phyloP scores from a whole-genome alignment of 2,113 vertebrate genomes.

The Meles meles region DNA sequence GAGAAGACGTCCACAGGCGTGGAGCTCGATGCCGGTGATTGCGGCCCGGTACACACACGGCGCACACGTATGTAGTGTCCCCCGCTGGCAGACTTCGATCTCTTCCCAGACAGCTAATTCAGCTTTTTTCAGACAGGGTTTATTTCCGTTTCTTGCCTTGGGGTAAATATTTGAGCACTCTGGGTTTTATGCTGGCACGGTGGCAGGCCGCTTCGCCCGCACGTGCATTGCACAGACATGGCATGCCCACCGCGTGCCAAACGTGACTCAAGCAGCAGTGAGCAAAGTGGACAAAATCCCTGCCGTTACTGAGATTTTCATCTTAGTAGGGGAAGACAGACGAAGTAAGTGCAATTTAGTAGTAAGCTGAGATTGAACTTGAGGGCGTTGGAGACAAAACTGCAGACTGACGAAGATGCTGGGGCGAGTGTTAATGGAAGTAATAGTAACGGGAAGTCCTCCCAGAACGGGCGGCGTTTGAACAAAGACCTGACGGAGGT shows the following conservation, averaged over 20 bases:
- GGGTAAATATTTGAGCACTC: neutral
- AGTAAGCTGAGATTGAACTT: neutral
- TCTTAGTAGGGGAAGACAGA: neutral
- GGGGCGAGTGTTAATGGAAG: neutral
- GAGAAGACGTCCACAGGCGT: neutral
- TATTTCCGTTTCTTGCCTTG: neutral
- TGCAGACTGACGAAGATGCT: neutral
- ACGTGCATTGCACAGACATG: neutral
- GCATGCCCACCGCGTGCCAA: neutral
- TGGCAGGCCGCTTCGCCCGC: neutral
- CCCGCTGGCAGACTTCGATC: neutral
- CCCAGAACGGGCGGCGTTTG: neutral
- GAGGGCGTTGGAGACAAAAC: neutral
- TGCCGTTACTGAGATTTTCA: neutral
- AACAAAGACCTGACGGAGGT: neutral
- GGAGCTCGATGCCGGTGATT: neutral
- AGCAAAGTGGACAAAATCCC: neutral
- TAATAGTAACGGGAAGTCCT: neutral
- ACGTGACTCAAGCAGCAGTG: neutral
- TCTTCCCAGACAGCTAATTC: neutral
- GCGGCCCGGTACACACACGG: neutral
- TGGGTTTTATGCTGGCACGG: neutral
- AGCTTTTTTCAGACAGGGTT: neutral
- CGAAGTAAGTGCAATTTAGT: neutral
- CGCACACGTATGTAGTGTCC: neutral